Evolutionary conservation across 2,797 vertebrate genomes (phyloP), one percentile per base, ranked within the genome.

Genomic region (Arrhamphus sclerolepis): DNA sequence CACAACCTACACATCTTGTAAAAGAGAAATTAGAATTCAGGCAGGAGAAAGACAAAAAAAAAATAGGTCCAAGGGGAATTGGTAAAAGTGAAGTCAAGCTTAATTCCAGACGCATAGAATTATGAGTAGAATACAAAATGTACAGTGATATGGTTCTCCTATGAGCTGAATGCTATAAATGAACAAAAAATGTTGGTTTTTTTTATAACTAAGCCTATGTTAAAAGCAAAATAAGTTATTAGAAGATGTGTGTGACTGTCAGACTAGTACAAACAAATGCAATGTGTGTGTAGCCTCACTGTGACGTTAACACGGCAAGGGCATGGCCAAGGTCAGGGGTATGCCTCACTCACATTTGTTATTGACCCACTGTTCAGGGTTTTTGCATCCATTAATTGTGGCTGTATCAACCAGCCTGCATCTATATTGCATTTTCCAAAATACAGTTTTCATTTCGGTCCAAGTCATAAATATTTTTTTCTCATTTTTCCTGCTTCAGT

Each of bases 381-480:
- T 64, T 81, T 60, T 59, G 69, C 38, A 54, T 28, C 34, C 18
- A 10, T 70, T 46, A 41, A 71, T 60, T 61, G 60, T 16, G 34
- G 2, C 34, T 38, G 34, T 14, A 38, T 38, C 34, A 38, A 38
- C 29, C 49, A 34, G n/a, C 21, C 22, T 44, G 31, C 28, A 34
- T 51, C 34, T 17, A 43, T 59, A 18, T 61, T 54, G 62, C 41
- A 42, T 13, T 5, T 48, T 14, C n/a, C 39, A 56, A 34, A 68
- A 66, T 65, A 46, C 34, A 57, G 55, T 63, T 26, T 26, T 62
- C 14, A 63, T 68, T 64, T 66, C 1, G 14, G 34, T 49, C 42
- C 7, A 38, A 55, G 52, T 64, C 61, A 72, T 82, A 77, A 80
- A 79, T 70, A 74, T 67, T 34, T 61, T 74, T 42, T 39, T 18